Conservation (phyloP, 1,140 invertebrate species). For the Pantala flavescens region DNA sequence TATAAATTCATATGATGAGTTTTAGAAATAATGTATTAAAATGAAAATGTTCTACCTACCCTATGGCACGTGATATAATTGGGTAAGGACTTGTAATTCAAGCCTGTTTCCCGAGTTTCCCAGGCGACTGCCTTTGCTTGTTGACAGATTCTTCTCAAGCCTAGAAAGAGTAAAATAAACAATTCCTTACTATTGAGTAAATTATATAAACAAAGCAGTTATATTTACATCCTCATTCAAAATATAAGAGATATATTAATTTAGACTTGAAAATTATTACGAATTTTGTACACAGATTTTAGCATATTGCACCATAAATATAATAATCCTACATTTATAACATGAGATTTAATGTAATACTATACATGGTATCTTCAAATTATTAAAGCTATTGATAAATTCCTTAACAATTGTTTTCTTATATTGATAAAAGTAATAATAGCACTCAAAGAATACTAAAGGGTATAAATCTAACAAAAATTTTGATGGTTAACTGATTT, state of each 20-base stretch:
- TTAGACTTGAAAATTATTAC: neutral
- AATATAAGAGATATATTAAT: neutral
- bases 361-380: too few relatives aligned
- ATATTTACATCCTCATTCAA: neutral
- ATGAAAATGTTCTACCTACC: constrained; percentile 28
- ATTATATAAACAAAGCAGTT: neutral
- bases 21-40: constrained; percentile 10
- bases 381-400: too few relatives aligned
- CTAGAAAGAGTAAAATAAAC: constrained; percentile 36
- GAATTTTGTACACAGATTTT: neutral
- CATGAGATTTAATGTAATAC: neutral
- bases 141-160: constrained; percentile 58
- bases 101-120: constrained; percentile 66
- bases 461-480: neutral
- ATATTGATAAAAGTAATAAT: neutral
- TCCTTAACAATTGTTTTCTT: too few relatives aligned
- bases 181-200: neutral
- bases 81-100: constrained; percentile 65
- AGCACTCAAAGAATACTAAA: neutral
- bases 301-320: neutral
- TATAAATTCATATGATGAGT: neutral
- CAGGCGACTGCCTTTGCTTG: constrained; percentile 59
- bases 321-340: too few relatives aligned
- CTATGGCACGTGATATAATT: constrained; percentile 72
- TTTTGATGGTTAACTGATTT: neutral